Percentiles rank a stretch among this genome's conserved stretches.
Conservation (phyloP, 2,113 vertebrate genomes). For the Tichodroma muraria region DNA sequence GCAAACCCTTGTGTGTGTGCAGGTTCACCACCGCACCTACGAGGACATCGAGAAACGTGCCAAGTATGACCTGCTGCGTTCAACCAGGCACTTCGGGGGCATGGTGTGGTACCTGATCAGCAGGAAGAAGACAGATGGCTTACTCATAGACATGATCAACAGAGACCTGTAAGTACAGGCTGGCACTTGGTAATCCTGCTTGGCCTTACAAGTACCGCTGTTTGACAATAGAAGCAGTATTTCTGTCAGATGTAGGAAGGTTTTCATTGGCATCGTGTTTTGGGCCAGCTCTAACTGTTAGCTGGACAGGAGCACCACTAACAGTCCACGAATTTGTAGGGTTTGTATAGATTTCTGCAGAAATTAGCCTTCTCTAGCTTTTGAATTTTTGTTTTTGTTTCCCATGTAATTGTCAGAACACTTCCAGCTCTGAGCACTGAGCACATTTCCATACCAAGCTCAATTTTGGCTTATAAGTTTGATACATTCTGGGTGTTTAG, state of each 20-base stretch:
- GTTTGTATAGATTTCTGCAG: background rate
- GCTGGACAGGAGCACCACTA: background rate
- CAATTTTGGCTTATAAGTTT: background rate
- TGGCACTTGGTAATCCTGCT: background rate
- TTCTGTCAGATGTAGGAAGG: background rate
- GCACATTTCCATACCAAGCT: background rate
- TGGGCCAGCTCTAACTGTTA: background rate
- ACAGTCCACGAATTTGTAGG: background rate
- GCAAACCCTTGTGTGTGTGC: background rate
- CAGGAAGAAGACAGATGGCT: slow-evolving; percentile 80
- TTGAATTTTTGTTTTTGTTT: background rate
- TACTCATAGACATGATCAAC: slow-evolving; percentile 89
- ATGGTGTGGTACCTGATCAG: slow-evolving; percentile 87
- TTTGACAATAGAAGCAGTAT: background rate
- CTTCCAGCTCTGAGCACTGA: background rate
- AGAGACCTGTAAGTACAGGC: slow-evolving; percentile 83
- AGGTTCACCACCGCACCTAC: slow-evolving; percentile 83
- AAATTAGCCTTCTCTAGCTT: background rate
- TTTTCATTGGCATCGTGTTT: background rate
- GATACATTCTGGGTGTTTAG: background rate
- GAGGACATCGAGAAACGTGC: slow-evolving; percentile 83
- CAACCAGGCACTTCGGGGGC: slow-evolving; percentile 90
- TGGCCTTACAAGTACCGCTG: background rate
- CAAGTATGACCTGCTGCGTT: slow-evolving; percentile 87
- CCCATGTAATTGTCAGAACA: background rate